A percentile compares a stretch with the other conserved stretches of the same genome.
Evolutionary conservation across 1,140 invertebrate species (phyloP).

Genomic region (Zaprionus gabonicus): DNA sequence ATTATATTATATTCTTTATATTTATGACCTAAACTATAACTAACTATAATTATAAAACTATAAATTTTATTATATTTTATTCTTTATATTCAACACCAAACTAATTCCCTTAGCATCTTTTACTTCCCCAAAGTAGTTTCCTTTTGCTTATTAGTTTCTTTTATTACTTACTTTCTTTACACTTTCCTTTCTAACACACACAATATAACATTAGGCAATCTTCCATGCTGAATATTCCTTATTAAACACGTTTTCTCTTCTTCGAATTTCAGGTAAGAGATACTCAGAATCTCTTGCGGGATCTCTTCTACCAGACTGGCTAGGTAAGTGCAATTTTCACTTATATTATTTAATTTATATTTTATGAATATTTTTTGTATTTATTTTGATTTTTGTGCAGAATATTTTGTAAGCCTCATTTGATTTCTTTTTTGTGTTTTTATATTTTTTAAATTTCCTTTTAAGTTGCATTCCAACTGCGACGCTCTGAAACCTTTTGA

Average conservation of each 20-base stretch:
- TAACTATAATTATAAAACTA: too few relatives aligned
- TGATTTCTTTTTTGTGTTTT: constrained; percentile 11
- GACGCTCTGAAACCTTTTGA: constrained; percentile 44
- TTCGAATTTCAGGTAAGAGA: constrained; percentile 84
- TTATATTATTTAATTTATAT: constrained; percentile 70
- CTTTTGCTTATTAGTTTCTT: neutral
- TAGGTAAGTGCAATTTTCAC: constrained; percentile 83
- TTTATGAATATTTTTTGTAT: constrained; percentile 64
- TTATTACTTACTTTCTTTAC: neutral
- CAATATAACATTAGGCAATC: constrained; percentile 48
- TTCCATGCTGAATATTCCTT: neutral
- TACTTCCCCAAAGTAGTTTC: too few relatives aligned
- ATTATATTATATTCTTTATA: neutral
- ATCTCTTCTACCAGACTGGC: constrained; percentile 84
- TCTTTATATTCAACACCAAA: too few relatives aligned
- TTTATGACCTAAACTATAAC: too few relatives aligned
- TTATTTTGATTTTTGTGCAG: constrained; percentile 63
- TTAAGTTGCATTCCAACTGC: constrained; percentile 57
- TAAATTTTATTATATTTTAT: too few relatives aligned
- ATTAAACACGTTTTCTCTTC: constrained; percentile 50
- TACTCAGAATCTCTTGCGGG: constrained; percentile 85
- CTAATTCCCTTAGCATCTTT: neutral
- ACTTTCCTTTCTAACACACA: constrained; percentile 7
- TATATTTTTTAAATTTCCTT: constrained; percentile 39
- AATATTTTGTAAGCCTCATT: constrained; percentile 29